Percentiles rank a stretch among this genome's conserved stretches.
These are phyloP conservation scores for Orthonevra nobilis DNA, from an alignment of 2,888 invertebrate species.

Conservation along the genomic window DNA sequence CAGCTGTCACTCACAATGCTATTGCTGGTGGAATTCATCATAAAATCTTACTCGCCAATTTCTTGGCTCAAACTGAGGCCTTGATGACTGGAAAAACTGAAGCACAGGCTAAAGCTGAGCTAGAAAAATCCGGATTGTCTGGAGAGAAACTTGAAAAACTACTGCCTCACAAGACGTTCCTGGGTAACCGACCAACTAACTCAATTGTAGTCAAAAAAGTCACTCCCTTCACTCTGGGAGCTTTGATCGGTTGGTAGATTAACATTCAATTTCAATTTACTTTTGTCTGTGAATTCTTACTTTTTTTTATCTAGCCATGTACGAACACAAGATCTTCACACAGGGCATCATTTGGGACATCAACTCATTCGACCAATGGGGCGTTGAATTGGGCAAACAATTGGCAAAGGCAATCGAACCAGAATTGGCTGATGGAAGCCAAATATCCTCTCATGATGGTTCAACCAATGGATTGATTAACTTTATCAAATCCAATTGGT, in stretches of 20 bases:
- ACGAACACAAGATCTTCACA: conserved; percentile 99
- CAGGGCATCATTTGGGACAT: conserved; percentile 99
- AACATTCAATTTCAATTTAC: neutral
- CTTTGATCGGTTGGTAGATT: conserved; percentile 88
- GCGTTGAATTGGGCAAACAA: conserved; percentile 99
- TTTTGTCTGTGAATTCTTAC: neutral
- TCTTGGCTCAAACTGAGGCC: conserved; percentile 99
- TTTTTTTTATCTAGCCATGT: conserved; percentile 86
- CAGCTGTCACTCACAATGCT: conserved; percentile 95
- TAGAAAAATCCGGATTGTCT: conserved; percentile 88
- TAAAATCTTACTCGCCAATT: conserved; percentile 97
- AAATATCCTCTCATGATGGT: conserved; percentile 89
- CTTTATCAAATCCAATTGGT: conserved; percentile 89
- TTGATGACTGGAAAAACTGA: conserved; percentile 89
- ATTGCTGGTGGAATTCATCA: conserved; percentile 91
- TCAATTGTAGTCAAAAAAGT: conserved; percentile 95
- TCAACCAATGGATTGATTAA: conserved; percentile 99
- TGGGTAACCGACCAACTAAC: conserved; percentile 98
- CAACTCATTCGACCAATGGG: conserved; percentile 99
- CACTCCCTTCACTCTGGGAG: conserved; percentile 95
- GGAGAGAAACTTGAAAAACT: conserved; percentile 88
- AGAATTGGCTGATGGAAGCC: conserved; percentile 87
- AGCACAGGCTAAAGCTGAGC: conserved; percentile 86
- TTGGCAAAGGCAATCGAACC: conserved; percentile 99
- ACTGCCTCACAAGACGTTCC: conserved; percentile 97